Conservation (phyloP, 2,113 vertebrate species). For the Prolemur simus region DNA sequence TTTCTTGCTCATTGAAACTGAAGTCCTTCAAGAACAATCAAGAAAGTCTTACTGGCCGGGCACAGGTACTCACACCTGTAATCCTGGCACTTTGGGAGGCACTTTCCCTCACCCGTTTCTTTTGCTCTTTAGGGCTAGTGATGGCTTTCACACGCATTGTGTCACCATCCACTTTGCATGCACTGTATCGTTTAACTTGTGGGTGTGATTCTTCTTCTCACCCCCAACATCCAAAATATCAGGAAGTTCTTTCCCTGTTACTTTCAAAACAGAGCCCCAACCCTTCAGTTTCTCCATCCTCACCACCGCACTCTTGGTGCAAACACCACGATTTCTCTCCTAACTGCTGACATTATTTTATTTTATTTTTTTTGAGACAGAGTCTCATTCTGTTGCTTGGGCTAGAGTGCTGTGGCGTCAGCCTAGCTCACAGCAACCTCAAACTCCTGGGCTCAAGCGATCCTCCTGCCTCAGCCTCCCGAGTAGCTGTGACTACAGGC, state of each 20-base stretch:
- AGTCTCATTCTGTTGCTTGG: too few relatives aligned
- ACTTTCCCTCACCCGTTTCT: neutral
- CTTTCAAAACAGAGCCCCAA: neutral
- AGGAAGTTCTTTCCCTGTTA: neutral
- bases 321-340: neutral
- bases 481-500: too few relatives aligned
- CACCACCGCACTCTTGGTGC: too few relatives aligned
- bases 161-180: neutral
- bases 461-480: too few relatives aligned
- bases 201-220: neutral
- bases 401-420: too few relatives aligned
- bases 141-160: neutral
- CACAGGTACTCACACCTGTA: too few relatives aligned
- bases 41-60: neutral
- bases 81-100: too few relatives aligned
- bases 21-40: neutral
- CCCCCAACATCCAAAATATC: neutral
- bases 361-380: too few relatives aligned
- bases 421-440: too few relatives aligned
- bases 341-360: neutral
- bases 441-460: too few relatives aligned
- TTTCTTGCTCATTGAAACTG: neutral
- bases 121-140: neutral
- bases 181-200: neutral
- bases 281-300: fast-evolving